Base-by-base conservation (phyloP, 1,140 invertebrate species). In the Melitaea cinxia region DNA sequence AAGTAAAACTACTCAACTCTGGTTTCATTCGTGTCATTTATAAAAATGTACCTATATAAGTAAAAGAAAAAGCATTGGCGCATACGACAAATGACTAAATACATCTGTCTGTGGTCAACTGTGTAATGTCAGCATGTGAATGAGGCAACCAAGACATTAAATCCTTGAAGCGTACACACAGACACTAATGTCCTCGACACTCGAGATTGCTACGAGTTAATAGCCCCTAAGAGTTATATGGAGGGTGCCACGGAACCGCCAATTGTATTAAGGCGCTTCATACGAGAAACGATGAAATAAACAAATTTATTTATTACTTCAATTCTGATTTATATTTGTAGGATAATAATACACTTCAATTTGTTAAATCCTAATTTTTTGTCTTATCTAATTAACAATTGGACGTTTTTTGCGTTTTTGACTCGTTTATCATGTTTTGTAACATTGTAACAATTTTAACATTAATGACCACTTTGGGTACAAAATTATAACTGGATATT, bases 161-260 rank as follows among this genome's bases (percentile, higher is more conserved):
- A 33, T 45, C 56, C 28, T 23, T 28, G 42, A 17, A 58, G 39
- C 56, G 56, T 49, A 37, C 15, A 42, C 52, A 49, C 57, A 17
- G 61, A 63, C 61, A 33, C 37, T 63, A 63, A 63, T 63, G 53
- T 49, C 35, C 61, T 55, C 53, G 61, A 63, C 61, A 63, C 61
- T 55, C 53, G 52, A 63, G 52, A 63, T 56, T 56, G 61, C 52
- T 30, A 45, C 56, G 60, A 62, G 60, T 62, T 62, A 62, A 62
- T 62, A 62, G 60, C 39, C 37, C 49, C 52, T 55, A 62, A 62
- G 52, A 60, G 45, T 52, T 60, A 60, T 47, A 59, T 49, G 28
- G 52, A 23, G 52, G 30, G 19, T 15, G 19, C 56, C 56, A 59
- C 42, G 39, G 12, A 30, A 42, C 39, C 24, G 30, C 30, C 47